Evolutionary conservation across 2,888 invertebrate genomes (phyloP), one percentile per base, ranked within the genome.

Genomic region (Chymomyza fuscimana): DNA sequence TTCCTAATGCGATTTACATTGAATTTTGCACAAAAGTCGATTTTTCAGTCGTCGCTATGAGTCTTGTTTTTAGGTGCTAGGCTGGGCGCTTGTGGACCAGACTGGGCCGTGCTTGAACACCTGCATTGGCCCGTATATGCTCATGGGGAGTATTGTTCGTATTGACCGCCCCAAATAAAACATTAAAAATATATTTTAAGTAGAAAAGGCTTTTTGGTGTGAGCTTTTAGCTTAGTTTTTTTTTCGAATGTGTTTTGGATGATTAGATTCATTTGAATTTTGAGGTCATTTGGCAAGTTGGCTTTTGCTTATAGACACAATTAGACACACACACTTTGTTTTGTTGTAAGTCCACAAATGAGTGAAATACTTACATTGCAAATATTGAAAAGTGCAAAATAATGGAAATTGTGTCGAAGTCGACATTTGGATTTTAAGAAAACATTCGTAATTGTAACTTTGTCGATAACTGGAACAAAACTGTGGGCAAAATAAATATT

Each of bases 1-100:
- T 72, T 62, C 79, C 68, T 87, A 83, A 87, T 87, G 87, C 83
- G 83, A 87, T 86, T 87, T 83, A 87, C 86, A 86, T 83, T 87
- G 81, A 76, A 83, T 83, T 77, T 76, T 86, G 83, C 86, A 81
- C 87, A 83, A 80, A 69, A 74, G 77, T 77, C 67, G 73, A 76
- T 67, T 76, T 77, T 62, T 67, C 65, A 64, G 58, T 40, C 51
- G n/a, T 71, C 65, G 40, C 32, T 63, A 46, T 46, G 40, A 12
- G 40, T 12, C 40, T 12, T 10, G 40, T 12, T 46, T 46, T 46
- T 46, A 46, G 10, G 40, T 12, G 40, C 40, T 46, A 46, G 40
- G 40, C 40, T 46, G 40, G 40, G 51, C 58, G 56, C 29, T 50
- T 67, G 46, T 63, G 74, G 61, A 36, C 32, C 7, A 58, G 69